These are phyloP conservation scores for Aphelenchoides bicaudatus DNA, from an alignment of 2,888 invertebrate species.

Conservation along the genomic window DNA sequence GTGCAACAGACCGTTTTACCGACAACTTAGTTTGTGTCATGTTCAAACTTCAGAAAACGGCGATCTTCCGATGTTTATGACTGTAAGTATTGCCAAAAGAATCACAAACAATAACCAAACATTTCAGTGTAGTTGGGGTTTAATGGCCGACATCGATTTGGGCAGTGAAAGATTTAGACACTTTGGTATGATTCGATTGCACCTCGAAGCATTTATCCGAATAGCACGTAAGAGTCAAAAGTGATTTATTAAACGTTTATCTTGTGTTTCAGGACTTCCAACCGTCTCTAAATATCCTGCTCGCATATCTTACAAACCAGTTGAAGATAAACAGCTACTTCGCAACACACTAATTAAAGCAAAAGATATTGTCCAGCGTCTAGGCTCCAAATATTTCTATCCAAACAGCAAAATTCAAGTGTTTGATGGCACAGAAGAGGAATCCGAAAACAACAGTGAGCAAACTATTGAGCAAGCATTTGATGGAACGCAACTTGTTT, in stretches of 20 bases:
- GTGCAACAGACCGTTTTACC: slow-evolving; percentile 32
- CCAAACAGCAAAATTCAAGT: slow-evolving; percentile 26
- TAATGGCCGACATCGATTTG: slow-evolving; percentile 51
- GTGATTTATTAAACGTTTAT: neutral
- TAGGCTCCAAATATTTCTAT: slow-evolving; percentile 41
- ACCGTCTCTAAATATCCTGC: slow-evolving; percentile 39
- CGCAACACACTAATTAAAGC: slow-evolving; percentile 36
- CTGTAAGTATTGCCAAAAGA: too few species aligned
- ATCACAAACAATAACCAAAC: too few species aligned
- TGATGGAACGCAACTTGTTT: slow-evolving; percentile 16
- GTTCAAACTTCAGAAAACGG: slow-evolving; percentile 38
- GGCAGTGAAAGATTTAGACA: slow-evolving; percentile 49
- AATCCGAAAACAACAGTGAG: neutral
- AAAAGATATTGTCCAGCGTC: slow-evolving; percentile 26
- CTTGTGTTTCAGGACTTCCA: slow-evolving; percentile 31
- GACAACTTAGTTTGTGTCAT: slow-evolving; percentile 30
- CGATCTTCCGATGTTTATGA: slow-evolving; percentile 42
- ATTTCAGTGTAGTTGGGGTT: slow-evolving; percentile 47
- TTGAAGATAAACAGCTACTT: slow-evolving; percentile 32
- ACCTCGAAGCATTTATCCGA: slow-evolving; percentile 45
- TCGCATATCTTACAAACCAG: slow-evolving; percentile 42
- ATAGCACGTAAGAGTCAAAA: slow-evolving; percentile 32
- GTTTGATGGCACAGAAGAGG: neutral
- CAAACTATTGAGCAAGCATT: slow-evolving; percentile 25
- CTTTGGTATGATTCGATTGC: slow-evolving; percentile 44